phyloP scores from a whole-genome alignment of 2,888 invertebrate genomes.

The Parnassius glacialis region DNA sequence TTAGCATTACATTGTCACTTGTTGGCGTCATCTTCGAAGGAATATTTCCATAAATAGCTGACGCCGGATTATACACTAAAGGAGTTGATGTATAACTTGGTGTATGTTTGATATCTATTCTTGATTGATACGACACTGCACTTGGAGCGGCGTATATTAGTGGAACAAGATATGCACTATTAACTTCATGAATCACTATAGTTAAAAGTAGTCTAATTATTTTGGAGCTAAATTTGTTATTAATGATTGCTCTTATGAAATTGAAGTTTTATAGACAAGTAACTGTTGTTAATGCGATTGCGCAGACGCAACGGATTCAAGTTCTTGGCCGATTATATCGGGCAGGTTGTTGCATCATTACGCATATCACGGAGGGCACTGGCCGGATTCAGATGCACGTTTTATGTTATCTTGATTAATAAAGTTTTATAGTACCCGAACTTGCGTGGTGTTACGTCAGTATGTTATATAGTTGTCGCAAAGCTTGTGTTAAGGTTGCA shows the following conservation, averaged over 20 bases:
- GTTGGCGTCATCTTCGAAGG: slow-evolving; percentile 37
- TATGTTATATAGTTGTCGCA: neutral
- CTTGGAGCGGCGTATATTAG: slow-evolving; percentile 72
- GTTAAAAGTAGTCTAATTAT: slow-evolving; percentile 55
- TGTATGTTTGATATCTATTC: slow-evolving; percentile 69
- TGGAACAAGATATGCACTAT: slow-evolving; percentile 48
- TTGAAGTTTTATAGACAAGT: slow-evolving; percentile 62
- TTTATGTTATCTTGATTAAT: neutral
- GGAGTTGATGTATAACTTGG: slow-evolving; percentile 50
- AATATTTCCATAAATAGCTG: slow-evolving; percentile 40
- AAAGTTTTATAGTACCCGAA: slow-evolving; percentile 6
- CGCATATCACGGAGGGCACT: slow-evolving; percentile 43
- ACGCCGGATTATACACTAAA: slow-evolving; percentile 53
- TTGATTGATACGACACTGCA: slow-evolving; percentile 79
- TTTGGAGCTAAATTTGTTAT: slow-evolving; percentile 45
- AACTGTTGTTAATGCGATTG: slow-evolving; percentile 63
- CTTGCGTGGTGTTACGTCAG: slow-evolving; percentile 11
- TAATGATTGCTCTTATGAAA: slow-evolving; percentile 32
- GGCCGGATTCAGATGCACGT: slow-evolving; percentile 59
- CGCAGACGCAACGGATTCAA: slow-evolving; percentile 58
- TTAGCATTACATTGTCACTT: slow-evolving; percentile 41
- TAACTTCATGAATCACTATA: slow-evolving; percentile 41
- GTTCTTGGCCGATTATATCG: slow-evolving; percentile 59
- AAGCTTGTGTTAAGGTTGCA: too few species aligned
- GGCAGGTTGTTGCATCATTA: slow-evolving; percentile 63